Evolutionary conservation across 2,113 vertebrate species (phyloP).

Genomic region (Megaptera novaeangliae): DNA sequence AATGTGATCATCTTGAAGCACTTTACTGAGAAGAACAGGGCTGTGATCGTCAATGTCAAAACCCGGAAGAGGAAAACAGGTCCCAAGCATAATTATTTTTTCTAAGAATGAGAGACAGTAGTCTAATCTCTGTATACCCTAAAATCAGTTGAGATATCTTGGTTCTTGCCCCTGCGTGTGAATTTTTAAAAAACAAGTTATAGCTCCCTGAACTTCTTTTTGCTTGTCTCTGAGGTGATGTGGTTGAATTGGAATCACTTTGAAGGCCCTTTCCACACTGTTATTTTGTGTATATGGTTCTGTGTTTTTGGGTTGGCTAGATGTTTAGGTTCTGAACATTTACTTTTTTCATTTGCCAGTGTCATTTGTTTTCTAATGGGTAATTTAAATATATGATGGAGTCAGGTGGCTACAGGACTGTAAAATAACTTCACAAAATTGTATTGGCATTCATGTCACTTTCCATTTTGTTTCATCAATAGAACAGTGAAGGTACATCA

Average conservation of each 20-base stretch:
- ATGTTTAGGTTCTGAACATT: not conserved
- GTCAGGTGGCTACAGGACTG: not conserved
- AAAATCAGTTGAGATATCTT: not conserved
- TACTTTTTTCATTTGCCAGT: not conserved
- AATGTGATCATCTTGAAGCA: conserved; percentile 96
- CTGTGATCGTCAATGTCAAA: conserved; percentile 95
- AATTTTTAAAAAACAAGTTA: not conserved
- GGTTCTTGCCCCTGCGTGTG: not conserved
- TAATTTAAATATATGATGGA: not conserved
- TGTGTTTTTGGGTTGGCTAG: not conserved
- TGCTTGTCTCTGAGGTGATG: not conserved
- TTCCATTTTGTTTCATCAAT: not conserved
- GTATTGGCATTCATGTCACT: not conserved
- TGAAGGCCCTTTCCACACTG: not conserved
- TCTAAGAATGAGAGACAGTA: conserved; percentile 20
- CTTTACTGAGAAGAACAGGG: conserved; percentile 96
- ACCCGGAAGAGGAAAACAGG: conserved; percentile 97
- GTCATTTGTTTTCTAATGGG: not conserved
- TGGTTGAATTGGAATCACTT: not conserved
- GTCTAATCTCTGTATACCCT: not conserved
- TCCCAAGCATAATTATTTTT: conserved; percentile 65
- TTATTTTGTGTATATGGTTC: not conserved
- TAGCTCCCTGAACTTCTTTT: not conserved
- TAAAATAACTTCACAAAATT: not conserved
- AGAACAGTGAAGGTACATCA: not conserved